Evolutionary conservation across 2,113 vertebrate genomes (phyloP).

Genomic region (Pomatostomus ruficeps): DNA sequence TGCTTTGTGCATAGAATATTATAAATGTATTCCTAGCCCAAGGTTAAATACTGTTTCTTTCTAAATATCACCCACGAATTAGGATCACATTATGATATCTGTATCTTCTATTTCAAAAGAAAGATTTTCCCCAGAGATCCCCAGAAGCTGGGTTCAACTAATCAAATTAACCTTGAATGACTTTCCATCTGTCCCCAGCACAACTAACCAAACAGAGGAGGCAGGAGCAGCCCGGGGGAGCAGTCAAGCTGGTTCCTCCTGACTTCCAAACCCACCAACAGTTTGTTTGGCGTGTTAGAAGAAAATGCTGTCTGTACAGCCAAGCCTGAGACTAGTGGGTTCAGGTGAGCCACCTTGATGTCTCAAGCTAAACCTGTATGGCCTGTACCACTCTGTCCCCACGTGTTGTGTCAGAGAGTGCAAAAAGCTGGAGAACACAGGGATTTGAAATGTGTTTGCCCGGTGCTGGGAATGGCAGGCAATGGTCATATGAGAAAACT

Average conservation of each 20-base stretch:
- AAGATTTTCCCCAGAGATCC: not conserved
- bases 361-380: not conserved
- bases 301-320: not conserved
- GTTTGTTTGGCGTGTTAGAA: not conserved
- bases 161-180: not conserved
- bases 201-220: not conserved
- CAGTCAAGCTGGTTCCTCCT: not conserved
- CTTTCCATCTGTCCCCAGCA: not conserved
- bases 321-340: not conserved
- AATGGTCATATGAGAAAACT: rapidly evolving
- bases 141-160: not conserved
- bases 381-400: not conserved
- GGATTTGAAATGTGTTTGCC: not conserved
- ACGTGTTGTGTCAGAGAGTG: not conserved
- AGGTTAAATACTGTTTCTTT: not conserved
- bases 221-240: not conserved
- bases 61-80: not conserved
- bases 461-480: not conserved
- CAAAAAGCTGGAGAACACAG: not conserved
- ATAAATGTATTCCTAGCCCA: not conserved
- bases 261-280: not conserved
- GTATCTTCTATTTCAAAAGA: not conserved
- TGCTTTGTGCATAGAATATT: not conserved
- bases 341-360: not conserved
- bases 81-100: not conserved